Percentiles rank a stretch among this genome's conserved stretches.
phyloP scores from a whole-genome alignment of 2,113 vertebrate species.

The Setophaga kirtlandii region DNA sequence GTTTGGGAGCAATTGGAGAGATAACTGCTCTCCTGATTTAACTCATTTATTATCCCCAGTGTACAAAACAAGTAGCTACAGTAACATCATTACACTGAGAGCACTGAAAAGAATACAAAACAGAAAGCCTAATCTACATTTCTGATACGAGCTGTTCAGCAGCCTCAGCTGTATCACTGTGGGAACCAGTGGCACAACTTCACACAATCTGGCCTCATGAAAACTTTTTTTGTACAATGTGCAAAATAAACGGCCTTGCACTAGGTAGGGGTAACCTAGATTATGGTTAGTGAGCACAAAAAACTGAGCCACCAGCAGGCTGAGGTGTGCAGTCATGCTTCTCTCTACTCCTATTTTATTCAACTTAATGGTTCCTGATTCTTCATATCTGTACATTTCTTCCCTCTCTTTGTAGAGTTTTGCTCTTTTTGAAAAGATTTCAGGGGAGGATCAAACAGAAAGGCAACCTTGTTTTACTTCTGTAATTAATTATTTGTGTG shows the following conservation, averaged over 20 bases:
- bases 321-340: background rate
- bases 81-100: background rate
- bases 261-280: background rate
- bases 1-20: conserved; percentile 15
- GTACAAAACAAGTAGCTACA: conserved; percentile 23
- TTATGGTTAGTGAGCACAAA: background rate
- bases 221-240: background rate
- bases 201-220: background rate
- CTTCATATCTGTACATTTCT: background rate
- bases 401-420: background rate
- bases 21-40: background rate
- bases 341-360: background rate
- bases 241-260: background rate
- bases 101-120: background rate
- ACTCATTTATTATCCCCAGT: background rate
- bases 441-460: background rate
- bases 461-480: background rate
- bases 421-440: background rate
- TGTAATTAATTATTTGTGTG: background rate
- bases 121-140: background rate
- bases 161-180: background rate
- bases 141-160: background rate
- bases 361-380: background rate
- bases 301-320: rapidly evolving
- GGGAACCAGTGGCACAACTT: background rate